Evolutionary conservation across 1,140 invertebrate species (phyloP).

Genomic region (Drosophila azteca): DNA sequence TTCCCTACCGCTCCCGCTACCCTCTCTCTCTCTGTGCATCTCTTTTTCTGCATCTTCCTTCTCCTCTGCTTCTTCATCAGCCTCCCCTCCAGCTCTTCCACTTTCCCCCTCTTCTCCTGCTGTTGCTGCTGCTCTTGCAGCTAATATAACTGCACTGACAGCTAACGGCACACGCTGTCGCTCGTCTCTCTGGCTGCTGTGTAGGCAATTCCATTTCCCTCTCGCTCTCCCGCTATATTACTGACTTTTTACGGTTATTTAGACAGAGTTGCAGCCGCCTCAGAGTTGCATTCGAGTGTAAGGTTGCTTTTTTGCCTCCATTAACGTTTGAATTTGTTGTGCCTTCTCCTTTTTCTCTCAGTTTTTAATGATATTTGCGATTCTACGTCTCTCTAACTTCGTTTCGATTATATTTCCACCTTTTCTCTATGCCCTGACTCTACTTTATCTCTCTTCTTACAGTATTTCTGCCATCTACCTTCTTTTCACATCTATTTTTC

Average conservation of each 20-base stretch:
- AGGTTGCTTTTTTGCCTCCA: too few relatives aligned
- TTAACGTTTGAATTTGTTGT: too few relatives aligned
- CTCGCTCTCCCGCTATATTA: conserved; percentile 24
- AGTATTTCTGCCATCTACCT: too few relatives aligned
- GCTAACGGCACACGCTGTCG: conserved; percentile 32
- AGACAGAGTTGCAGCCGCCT: conserved; percentile 18
- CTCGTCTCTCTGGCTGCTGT: not conserved
- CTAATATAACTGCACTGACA: conserved; percentile 37
- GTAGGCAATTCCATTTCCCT: conserved; percentile 26
- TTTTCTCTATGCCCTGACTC: not conserved
- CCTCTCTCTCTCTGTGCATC: not conserved
- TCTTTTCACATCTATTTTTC: too few relatives aligned
- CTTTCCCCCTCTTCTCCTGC: not conserved
- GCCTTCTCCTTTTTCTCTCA: too few relatives aligned
- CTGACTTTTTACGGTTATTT: conserved; percentile 51
- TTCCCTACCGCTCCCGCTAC: conserved; percentile 15
- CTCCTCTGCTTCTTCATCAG: not conserved
- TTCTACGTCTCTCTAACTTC: too few relatives aligned
- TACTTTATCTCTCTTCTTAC: not conserved
- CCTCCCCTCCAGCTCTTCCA: conserved; percentile 3
- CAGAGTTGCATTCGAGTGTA: too few relatives aligned
- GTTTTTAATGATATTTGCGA: too few relatives aligned
- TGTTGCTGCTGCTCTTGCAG: not conserved
- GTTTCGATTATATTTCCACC: conserved; percentile 7
- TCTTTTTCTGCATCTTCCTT: conserved; percentile 7